These are phyloP conservation scores for Cantharis nigra DNA, from an alignment of 2,888 invertebrate genomes.

Conservation along the genomic window DNA sequence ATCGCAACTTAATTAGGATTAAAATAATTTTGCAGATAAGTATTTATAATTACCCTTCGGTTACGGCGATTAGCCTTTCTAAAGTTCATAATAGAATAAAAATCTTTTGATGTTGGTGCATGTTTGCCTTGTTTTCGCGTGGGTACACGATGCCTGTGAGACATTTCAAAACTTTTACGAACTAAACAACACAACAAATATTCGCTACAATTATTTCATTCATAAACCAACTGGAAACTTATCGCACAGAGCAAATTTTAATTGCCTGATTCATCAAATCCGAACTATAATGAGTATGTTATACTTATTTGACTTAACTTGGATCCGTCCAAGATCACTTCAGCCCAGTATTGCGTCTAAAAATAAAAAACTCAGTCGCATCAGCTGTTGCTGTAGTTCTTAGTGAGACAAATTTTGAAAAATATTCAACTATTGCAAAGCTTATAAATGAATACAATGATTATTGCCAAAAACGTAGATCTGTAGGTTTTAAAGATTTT, in stretches of 20 bases:
- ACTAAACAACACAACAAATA: neutral
- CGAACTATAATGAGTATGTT: neutral
- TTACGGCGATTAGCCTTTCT: conserved; percentile 27
- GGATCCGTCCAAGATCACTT: conserved; percentile 32
- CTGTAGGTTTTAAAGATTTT: neutral
- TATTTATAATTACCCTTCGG: conserved; percentile 29
- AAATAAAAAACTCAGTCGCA: conserved; percentile 41
- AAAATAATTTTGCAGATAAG: neutral
- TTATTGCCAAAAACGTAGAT: neutral
- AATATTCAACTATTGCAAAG: neutral
- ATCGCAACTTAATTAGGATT: neutral
- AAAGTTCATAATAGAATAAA: conserved; percentile 32
- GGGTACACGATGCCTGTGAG: conserved; percentile 27
- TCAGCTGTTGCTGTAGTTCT: conserved; percentile 27
- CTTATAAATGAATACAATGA: neutral
- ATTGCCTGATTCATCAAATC: neutral
- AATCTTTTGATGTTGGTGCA: conserved; percentile 11
- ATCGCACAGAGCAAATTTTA: neutral
- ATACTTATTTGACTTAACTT: conserved; percentile 13
- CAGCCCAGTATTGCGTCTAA: conserved; percentile 49
- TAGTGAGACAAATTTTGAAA: neutral
- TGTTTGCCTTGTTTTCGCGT: conserved; percentile 22
- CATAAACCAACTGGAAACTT: neutral
- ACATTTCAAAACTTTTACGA: conserved; percentile 11
- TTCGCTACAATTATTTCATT: neutral